A percentile compares a stretch with the other conserved stretches of the same genome.
Conservation (phyloP, 1,140 invertebrate species). For the Ctenoplectra terminalis region DNA sequence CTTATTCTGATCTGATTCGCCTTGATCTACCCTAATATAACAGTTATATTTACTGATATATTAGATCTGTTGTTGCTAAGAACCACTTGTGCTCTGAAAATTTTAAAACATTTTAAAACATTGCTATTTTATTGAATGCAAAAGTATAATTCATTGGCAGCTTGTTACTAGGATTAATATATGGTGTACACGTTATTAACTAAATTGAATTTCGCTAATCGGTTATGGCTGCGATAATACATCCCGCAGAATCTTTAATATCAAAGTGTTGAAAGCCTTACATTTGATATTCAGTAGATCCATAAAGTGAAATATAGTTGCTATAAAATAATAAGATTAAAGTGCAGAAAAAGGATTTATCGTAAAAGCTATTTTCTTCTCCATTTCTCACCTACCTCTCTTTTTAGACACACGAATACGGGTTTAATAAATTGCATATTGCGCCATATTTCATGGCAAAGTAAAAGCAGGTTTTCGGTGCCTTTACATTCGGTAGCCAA, state of each 20-base stretch:
- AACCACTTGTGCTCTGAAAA: too few species aligned
- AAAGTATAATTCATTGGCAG: too few species aligned
- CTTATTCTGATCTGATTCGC: too few species aligned
- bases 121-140: too few species aligned
- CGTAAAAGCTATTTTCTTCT: neutral
- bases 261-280: neutral
- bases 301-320: neutral
- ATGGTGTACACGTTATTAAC: too few species aligned
- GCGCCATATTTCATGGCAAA: neutral
- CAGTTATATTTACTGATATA: too few species aligned
- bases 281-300: neutral
- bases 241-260: neutral
- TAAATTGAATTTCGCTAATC: too few species aligned
- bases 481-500: neutral
- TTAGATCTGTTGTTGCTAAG: too few species aligned
- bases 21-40: too few species aligned
- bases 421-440: conserved; percentile 6
- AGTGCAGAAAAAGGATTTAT: neutral
- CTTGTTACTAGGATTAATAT: too few species aligned
- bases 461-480: conserved; percentile 4
- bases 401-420: neutral
- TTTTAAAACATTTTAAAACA: too few species aligned
- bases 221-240: too few species aligned
- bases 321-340: neutral
- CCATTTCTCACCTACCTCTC: neutral